phyloP scores from a whole-genome alignment of 35 echinoderm and acorn worm genomes.

The Lytechinus pictus region DNA sequence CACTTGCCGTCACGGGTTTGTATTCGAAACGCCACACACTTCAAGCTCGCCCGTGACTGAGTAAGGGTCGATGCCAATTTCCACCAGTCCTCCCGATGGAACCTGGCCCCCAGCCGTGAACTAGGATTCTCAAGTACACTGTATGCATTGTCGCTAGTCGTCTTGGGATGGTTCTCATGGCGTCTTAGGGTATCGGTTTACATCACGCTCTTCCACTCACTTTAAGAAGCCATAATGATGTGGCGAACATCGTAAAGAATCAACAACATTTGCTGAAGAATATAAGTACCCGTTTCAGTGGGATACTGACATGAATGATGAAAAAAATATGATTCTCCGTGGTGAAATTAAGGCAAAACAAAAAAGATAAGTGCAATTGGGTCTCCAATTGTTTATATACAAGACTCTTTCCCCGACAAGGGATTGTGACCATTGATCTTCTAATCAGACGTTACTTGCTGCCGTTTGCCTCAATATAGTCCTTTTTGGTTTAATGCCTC shows the following conservation, averaged over 20 bases:
- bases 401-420: too few relatives aligned
- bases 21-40: neutral
- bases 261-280: neutral
- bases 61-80: neutral
- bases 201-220: neutral
- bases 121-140: neutral
- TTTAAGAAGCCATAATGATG: neutral
- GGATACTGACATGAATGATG: neutral
- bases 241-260: neutral
- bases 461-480: neutral
- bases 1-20: neutral
- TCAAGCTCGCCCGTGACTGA: neutral
- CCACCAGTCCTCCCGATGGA: neutral
- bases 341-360: neutral
- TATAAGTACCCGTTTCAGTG: neutral
- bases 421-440: neutral
- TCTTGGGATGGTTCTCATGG: neutral
- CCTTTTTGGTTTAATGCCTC: neutral
- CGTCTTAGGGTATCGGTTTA: neutral
- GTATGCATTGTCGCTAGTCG: neutral
- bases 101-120: neutral
- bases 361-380: neutral
- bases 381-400: neutral
- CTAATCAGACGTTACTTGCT: neutral
- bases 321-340: neutral